These are phyloP conservation scores for Xenopus petersii DNA, from an alignment of 2,797 vertebrate species.

Conservation along the genomic window DNA sequence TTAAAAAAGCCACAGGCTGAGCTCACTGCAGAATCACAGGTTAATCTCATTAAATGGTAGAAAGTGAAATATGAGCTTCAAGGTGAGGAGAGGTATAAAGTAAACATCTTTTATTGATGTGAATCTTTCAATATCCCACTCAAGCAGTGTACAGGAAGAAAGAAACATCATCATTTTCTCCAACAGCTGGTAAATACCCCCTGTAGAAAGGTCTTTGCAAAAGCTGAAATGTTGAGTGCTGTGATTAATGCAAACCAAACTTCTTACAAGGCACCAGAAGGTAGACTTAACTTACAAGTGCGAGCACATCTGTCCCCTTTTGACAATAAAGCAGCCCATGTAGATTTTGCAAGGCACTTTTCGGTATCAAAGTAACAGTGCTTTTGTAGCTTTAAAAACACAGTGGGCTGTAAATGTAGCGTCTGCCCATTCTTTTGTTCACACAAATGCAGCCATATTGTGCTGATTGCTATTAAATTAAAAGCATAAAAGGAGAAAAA, in stretches of 20 bases:
- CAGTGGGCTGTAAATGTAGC: conserved; percentile 72
- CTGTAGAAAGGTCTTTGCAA: neutral
- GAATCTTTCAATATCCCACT: neutral
- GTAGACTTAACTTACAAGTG: conserved; percentile 63
- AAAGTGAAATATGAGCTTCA: neutral
- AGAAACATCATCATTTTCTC: neutral
- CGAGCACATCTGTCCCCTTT: conserved; percentile 76
- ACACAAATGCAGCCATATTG: conserved; percentile 84
- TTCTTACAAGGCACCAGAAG: conserved; percentile 14
- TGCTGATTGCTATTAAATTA: conserved; percentile 90
- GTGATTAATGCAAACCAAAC: neutral
- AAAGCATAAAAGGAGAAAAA: conserved; percentile 78
- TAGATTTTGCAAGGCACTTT: conserved; percentile 73
- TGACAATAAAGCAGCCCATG: conserved; percentile 86
- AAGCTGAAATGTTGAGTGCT: neutral
- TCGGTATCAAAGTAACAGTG: conserved; percentile 74
- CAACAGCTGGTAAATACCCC: neutral
- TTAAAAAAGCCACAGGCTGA: no score
- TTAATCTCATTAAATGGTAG: no score
- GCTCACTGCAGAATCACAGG: no score
- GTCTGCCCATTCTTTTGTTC: conserved; percentile 77
- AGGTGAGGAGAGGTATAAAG: neutral
- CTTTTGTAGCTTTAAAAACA: conserved; percentile 73
- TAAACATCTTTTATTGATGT: neutral
- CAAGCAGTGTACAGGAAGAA: neutral